A percentile compares a stretch with the other conserved stretches of the same genome.
These are phyloP conservation scores for Nomada goodeniana DNA, from an alignment of 2,888 invertebrate genomes.

Conservation along the genomic window DNA sequence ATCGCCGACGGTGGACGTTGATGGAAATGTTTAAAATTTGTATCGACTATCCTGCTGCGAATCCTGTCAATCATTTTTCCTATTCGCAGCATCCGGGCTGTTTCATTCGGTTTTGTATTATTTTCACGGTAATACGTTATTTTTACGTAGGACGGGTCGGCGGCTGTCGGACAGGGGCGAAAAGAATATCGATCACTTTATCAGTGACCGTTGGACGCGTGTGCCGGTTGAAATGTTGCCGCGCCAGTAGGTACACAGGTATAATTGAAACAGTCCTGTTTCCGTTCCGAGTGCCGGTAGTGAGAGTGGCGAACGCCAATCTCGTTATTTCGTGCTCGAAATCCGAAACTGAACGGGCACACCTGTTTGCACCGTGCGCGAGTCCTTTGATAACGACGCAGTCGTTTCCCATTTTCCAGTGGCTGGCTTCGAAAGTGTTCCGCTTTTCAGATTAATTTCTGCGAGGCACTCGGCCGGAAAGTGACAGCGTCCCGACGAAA, in stretches of 20 bases:
- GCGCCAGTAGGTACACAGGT: not conserved
- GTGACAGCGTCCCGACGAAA: constrained; percentile 24
- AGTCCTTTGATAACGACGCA: not conserved
- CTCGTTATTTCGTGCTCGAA: constrained; percentile 25
- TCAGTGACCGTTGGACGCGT: constrained; percentile 53
- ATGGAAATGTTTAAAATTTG: no score
- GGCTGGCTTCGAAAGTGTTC: constrained; percentile 50
- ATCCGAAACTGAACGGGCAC: constrained; percentile 36
- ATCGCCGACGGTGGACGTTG: no score
- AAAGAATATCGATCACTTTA: constrained; percentile 57
- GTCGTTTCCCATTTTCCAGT: constrained; percentile 22
- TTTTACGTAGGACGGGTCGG: constrained; percentile 10
- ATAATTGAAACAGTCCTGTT: constrained; percentile 50
- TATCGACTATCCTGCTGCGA: no score
- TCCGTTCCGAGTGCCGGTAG: constrained; percentile 49
- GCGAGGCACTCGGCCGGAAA: constrained; percentile 55
- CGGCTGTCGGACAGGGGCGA: constrained; percentile 37
- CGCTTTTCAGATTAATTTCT: constrained; percentile 36
- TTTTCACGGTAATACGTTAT: not conserved
- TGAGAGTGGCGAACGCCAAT: constrained; percentile 53
- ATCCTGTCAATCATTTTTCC: no score
- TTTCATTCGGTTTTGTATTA: constrained; percentile 2
- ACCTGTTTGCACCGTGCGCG: constrained; percentile 15
- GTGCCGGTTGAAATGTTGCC: constrained; percentile 59
- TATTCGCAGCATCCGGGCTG: no score